Base-by-base conservation (phyloP, 1,140 invertebrate genomes). In the Danaus melanippus region DNA sequence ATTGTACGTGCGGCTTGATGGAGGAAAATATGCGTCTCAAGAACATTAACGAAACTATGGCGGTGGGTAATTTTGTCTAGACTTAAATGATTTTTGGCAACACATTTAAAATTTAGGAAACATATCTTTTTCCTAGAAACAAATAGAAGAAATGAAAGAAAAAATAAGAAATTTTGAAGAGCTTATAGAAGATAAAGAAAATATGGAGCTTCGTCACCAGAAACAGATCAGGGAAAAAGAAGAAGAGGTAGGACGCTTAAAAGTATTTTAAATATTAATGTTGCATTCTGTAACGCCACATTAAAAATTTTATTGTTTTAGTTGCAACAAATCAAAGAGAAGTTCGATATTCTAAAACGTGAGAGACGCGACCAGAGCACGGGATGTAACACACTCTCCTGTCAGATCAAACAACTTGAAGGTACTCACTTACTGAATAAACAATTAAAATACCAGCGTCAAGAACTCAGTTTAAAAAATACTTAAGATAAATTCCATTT, bases 1-100 rank as follows among this genome's bases (percentile, higher is more conserved):
- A 71, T 8, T 82, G 76, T 44, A 66, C 64, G 7, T 82, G 76
- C 49, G 79, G 75, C 0, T 54, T 76, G 50, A 59, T 68, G 42
- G 70, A 74, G 12, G 79, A 82, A 55, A 78, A 79, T 42, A 58
- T 42, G 49, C 71, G 46, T 50, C 50, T 76, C 7, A 73, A 69
- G 15, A 44, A 56, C 39, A 46, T 46, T 6, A 78, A 72, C 46
- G 67, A 69, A 42, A 21, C 39, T 0, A 51, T 75, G 52, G 60
- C 74, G 59, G 78, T 77, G 17, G 50, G 66, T 52, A 43, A 1
- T 4, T 10, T 17, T 10, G 17, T 9, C 11, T 8, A 0, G 17
- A n/a, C 3, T 44, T 12, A 44, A 12, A 10, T 44, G 8, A 6
- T 10, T 7, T 0, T 41, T 17, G 42, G 9, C 10, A 11, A 50